Base-by-base conservation (phyloP, 2,888 invertebrate genomes). In the Thysanoteuthis rhombus region DNA sequence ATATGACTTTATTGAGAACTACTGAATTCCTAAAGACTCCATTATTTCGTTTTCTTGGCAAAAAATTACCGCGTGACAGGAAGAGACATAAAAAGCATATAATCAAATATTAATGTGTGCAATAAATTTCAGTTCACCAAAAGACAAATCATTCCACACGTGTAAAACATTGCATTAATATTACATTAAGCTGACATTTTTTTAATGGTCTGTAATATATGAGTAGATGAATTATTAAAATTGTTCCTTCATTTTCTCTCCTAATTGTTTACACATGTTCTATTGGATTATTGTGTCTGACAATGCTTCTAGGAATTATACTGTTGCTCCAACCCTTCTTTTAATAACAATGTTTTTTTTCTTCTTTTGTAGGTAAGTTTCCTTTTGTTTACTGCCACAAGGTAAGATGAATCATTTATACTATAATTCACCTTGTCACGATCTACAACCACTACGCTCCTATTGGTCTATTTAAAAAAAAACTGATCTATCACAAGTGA, bases 81-180 rank as follows among this genome's bases (percentile, higher is more conserved):
- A n/a, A 75, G n/a, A 75, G n/a, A n/a, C 75, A n/a, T 75, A n/a
- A n/a, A 75, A 25, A 75, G 75, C 75, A 75, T n/a, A 75, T 75
- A 75, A 75, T 75, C n/a, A 75, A 75, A 75, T 75, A n/a, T 75
- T 75, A 75, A n/a, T 75, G 75, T 36, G 36, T 75, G 75, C 75
- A n/a, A 75, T 75, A 75, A 75, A 75, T 75, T 75, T 75, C 75
- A 36, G 75, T 75, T 75, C 19, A 75, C 12, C n/a, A 1, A 75
- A 75, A 75, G n/a, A 75, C 32, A 75, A 75, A 75, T 75, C 75
- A 75, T 75, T 75, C n/a, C 75, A 8, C 75, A 75, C 10, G n/a
- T 75, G 75, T 75, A 75, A n/a, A 75, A 75, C 75, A 75, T n/a
- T 75, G 75, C n/a, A n/a, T 75, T 75, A 75, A 75, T 75, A 75